Evolutionary conservation across 2,113 vertebrate genomes (phyloP).

Genomic region (Ptyas mucosa): DNA sequence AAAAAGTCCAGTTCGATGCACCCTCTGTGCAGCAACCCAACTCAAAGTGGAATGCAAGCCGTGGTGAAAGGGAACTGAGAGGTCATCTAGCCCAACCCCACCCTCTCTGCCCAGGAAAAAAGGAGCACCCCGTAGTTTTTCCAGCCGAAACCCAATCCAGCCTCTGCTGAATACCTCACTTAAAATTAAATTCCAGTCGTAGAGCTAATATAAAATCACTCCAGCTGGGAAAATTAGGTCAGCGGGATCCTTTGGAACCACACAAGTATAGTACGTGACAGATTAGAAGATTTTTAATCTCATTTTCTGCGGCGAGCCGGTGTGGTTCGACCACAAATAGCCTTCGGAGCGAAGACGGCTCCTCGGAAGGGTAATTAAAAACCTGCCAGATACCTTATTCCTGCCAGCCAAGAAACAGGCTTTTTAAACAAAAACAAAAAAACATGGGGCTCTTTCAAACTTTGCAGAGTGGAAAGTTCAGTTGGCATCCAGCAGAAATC

Average conservation of each 20-base stretch:
- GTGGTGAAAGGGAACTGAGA: not conserved
- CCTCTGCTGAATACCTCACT: not conserved
- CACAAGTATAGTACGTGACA: not conserved
- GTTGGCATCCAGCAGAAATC: not conserved
- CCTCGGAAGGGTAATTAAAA: not conserved
- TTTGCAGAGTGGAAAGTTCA: not conserved
- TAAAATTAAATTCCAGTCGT: not conserved
- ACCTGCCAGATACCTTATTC: not conserved
- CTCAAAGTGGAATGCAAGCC: not conserved
- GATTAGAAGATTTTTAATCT: not conserved
- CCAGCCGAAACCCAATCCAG: not conserved
- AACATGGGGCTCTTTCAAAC: not conserved
- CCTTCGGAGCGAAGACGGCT: not conserved
- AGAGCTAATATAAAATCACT: not conserved
- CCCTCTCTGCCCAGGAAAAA: not conserved
- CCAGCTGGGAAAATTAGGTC: not conserved
- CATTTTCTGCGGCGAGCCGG: not conserved
- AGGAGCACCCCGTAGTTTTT: not conserved
- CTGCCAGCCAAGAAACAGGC: not conserved
- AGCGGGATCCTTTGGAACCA: not conserved
- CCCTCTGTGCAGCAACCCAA: not conserved
- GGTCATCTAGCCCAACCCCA: not conserved
- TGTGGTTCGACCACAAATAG: not conserved
- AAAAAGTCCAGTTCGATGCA: not conserved
- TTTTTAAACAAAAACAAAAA: no score